Conservation (phyloP, 2,113 vertebrate species). For the Carlito syrichta region DNA sequence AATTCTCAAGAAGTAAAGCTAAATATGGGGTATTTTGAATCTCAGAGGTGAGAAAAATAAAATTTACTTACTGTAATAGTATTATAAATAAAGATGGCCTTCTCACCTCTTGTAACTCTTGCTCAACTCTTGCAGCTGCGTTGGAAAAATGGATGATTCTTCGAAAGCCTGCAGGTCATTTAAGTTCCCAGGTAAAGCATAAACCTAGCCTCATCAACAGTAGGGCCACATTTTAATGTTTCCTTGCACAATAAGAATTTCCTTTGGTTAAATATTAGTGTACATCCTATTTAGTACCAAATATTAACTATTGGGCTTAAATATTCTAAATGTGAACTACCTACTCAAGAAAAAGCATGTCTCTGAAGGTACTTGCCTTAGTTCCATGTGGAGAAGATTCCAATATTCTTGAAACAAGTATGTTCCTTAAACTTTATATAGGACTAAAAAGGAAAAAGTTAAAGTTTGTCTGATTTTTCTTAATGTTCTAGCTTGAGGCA, state of each 20-base stretch:
- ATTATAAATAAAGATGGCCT: not conserved
- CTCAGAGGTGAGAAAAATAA: not conserved
- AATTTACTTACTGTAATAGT: not conserved
- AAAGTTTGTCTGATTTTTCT: not conserved
- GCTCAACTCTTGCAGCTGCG: not conserved
- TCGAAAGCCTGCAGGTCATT: not conserved
- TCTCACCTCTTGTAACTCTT: not conserved
- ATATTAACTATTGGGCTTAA: not conserved
- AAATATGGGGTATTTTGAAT: not conserved
- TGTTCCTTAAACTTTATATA: not conserved
- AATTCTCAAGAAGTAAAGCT: not conserved
- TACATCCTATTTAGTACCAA: constrained; percentile 14
- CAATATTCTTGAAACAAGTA: not conserved
- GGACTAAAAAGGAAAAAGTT: not conserved
- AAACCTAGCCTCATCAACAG: not conserved
- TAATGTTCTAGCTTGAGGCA: not conserved
- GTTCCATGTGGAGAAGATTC: not conserved
- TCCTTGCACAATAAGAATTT: not conserved
- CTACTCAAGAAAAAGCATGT: not conserved
- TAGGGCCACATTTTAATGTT: not conserved
- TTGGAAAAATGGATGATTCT: not conserved
- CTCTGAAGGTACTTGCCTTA: not conserved
- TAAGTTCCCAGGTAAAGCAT: not conserved
- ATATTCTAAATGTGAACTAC: not conserved
- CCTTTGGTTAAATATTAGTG: not conserved